Base-by-base conservation (phyloP, 2,797 vertebrate species). In the Mus minutoides region DNA sequence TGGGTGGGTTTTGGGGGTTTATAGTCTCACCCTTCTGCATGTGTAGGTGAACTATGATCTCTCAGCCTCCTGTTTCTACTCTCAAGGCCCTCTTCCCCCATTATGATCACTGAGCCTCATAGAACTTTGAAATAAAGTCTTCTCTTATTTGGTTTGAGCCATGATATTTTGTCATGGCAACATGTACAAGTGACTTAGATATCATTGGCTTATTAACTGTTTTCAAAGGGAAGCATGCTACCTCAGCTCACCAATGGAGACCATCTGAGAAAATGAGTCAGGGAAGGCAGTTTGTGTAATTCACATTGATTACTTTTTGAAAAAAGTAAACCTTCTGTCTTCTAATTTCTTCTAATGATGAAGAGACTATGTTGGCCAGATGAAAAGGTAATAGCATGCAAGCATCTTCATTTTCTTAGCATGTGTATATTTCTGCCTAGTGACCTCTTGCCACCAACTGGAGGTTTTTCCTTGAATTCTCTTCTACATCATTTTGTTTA, bases 301-400 rank as follows among this genome's bases (percentile, higher is more conserved):
- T 91, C 24, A 46, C 52, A 3, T 21, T 31, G 58, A 64, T 43
- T 43, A 56, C 22, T 43, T 92, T 77, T 43, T 69, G 69, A 82
- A 87, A 14, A 34, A 52, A 34, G 11, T 21, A 21, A 24, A 49
- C 10, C 12, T 80, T 0, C 13, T n/a, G 6, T 46, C 24, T 22
- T 86, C 16, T 31, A 75, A 13, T 82, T 29, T n/a, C 34, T 69
- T 71, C 67, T 3, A 6, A 1, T 71, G 46, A 64, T 40, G 17
- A 69, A 83, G 7, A 24, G 24, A 46, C 10, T 67, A 75, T 24
- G 13, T 56, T 58, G 3, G 14, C 40, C 52, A 67, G 52, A 87
- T 37, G 29, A 64, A 2, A 8, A 3, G 9, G 16, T 1, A 11
- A 69, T 24, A 16, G 8, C 2, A 3, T 16, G 16, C 13, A 77